phyloP scores from a whole-genome alignment of 1,140 invertebrate genomes.

The Tribolium castaneum region DNA sequence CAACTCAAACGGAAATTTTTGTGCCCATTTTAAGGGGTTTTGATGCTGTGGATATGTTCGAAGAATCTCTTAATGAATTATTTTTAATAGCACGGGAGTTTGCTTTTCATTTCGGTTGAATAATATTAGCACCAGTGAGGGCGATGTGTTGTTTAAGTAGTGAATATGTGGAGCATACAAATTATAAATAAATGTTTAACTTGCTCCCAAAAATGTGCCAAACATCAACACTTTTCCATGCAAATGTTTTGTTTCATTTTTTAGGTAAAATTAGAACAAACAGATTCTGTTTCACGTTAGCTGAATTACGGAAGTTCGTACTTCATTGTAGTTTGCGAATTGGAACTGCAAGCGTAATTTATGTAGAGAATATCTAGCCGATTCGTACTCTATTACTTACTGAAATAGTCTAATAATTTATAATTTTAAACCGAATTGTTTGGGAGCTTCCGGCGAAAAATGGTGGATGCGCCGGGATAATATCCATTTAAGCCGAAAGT shows the following conservation, averaged over 20 bases:
- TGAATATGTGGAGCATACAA: neutral
- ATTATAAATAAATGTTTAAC: slow-evolving; percentile 24
- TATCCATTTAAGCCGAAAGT: neutral
- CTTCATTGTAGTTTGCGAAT: slow-evolving; percentile 17
- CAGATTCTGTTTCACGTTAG: neutral
- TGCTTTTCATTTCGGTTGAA: slow-evolving; percentile 20
- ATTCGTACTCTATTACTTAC: neutral
- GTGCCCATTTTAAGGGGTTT: too few species aligned
- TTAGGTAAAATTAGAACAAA: too few species aligned
- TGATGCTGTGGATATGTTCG: too few species aligned
- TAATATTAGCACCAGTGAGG: neutral
- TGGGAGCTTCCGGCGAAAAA: neutral
- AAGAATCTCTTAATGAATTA: slow-evolving; percentile 11
- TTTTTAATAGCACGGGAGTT: neutral
- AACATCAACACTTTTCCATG: neutral
- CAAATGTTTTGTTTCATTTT: neutral
- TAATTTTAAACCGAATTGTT: neutral
- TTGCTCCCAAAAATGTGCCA: neutral
- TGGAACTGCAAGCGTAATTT: slow-evolving; percentile 7
- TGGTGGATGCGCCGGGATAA: neutral
- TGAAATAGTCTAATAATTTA: neutral
- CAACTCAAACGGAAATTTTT: too few species aligned
- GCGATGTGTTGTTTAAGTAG: slow-evolving; percentile 12
- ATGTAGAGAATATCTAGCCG: neutral
- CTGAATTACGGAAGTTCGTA: neutral